Conservation (phyloP, 2,113 vertebrate species). For the Rhinoderma darwinii region DNA sequence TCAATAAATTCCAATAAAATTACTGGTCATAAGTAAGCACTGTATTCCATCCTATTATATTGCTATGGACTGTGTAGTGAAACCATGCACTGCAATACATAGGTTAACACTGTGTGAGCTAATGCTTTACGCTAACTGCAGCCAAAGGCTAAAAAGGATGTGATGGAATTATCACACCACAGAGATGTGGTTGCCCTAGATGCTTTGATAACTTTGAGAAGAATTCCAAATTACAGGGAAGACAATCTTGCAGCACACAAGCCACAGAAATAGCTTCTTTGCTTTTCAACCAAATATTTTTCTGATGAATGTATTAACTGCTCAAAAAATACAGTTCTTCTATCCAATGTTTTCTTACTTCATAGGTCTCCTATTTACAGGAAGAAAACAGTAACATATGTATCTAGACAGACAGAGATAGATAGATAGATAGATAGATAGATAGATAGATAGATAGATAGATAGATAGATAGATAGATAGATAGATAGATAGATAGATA, state of each 20-base stretch:
- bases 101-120: constrained; percentile 21
- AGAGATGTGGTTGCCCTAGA: constrained; percentile 48
- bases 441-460: no score
- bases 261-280: constrained; percentile 50
- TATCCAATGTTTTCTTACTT: neutral
- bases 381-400: no score
- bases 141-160: constrained; percentile 5
- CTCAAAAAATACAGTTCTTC: constrained; percentile 27
- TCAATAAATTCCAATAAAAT: no score
- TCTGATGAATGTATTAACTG: constrained; percentile 21
- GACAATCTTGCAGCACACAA: constrained; percentile 28
- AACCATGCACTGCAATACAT: neutral
- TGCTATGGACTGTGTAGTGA: neutral
- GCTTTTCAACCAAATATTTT: constrained; percentile 50
- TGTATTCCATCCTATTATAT: no score
- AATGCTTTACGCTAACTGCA: neutral
- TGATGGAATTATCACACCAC: constrained; percentile 47
- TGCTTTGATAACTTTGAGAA: constrained; percentile 49
- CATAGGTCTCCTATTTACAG: neutral
- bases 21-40: no score
- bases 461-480: no score
- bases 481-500: no score
- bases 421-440: no score
- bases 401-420: no score
- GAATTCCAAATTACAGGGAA: constrained; percentile 56